A percentile compares a stretch with the other conserved stretches of the same genome.
Evolutionary conservation across 2,113 vertebrate species (phyloP).

Genomic region (Hipposideros armiger): DNA sequence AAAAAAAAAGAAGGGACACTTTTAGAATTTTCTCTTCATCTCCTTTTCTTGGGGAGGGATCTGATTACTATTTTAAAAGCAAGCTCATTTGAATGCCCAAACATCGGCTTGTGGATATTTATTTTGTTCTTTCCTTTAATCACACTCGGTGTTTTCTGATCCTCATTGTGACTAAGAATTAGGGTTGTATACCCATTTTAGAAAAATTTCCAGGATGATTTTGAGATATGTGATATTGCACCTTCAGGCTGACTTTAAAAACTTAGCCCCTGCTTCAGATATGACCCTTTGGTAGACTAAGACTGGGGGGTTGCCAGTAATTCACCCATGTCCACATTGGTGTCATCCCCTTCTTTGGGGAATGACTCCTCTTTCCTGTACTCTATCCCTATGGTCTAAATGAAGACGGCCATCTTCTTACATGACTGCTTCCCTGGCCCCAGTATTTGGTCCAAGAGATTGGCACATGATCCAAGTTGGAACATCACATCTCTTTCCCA

Average conservation of each 20-base stretch:
- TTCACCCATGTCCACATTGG: background rate
- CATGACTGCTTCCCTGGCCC: background rate
- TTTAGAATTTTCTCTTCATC: background rate
- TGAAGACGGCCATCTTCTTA: background rate
- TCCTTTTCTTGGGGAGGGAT: background rate
- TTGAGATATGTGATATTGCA: background rate
- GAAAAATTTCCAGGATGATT: background rate
- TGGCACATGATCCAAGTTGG: background rate
- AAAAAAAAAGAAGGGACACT: background rate
- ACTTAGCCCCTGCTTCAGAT: background rate
- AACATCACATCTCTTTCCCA: background rate
- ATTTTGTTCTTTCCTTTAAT: slow-evolving; percentile 14
- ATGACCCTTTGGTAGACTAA: background rate
- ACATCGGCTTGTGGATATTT: background rate
- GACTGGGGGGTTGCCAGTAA: background rate
- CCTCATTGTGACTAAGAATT: slow-evolving; percentile 1
- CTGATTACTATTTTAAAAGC: background rate
- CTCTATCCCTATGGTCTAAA: background rate
- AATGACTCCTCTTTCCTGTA: background rate
- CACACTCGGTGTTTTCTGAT: background rate
- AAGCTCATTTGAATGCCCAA: background rate
- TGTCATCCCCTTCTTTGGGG: background rate
- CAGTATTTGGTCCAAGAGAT: background rate
- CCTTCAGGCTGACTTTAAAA: background rate
- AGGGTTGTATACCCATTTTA: background rate